These are phyloP conservation scores for Labeo calbasu DNA, from an alignment of 2,797 vertebrate genomes.

Conservation along the genomic window DNA sequence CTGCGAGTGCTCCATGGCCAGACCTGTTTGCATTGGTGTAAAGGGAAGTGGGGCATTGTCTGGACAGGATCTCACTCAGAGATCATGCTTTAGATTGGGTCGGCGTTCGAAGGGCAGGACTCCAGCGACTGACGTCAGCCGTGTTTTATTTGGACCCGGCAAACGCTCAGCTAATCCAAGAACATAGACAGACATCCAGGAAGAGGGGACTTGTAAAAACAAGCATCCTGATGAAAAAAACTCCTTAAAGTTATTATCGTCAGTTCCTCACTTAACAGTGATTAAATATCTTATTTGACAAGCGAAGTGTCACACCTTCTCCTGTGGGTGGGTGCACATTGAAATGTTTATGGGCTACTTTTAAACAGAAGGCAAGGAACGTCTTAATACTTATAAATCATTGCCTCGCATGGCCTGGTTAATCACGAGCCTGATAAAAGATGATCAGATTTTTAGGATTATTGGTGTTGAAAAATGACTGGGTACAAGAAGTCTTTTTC, in stretches of 20 bases:
- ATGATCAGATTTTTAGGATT: background rate
- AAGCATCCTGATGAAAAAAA: slow-evolving; percentile 63
- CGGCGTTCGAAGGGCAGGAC: slow-evolving; percentile 66
- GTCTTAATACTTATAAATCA: background rate
- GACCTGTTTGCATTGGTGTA: slow-evolving; percentile 67
- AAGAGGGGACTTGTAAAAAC: slow-evolving; percentile 74
- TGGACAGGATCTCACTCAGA: slow-evolving; percentile 81
- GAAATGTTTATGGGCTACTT: slow-evolving; percentile 27
- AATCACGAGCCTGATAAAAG: background rate
- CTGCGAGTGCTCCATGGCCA: slow-evolving; percentile 63
- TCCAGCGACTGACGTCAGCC: slow-evolving; percentile 68
- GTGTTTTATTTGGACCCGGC: slow-evolving; percentile 79
- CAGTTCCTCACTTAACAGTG: slow-evolving; percentile 67
- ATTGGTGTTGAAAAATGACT: background rate
- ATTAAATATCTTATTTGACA: slow-evolving; percentile 64
- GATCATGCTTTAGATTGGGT: slow-evolving; percentile 73
- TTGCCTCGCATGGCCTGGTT: background rate
- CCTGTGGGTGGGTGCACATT: background rate
- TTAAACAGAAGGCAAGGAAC: slow-evolving; percentile 17
- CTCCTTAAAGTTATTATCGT: slow-evolving; percentile 65
- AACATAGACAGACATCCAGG: slow-evolving; percentile 73
- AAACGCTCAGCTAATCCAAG: slow-evolving; percentile 71
- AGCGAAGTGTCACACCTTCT: slow-evolving; percentile 16
- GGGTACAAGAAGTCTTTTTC: background rate
- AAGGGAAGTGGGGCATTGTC: slow-evolving; percentile 77